Evolutionary conservation across 2,113 vertebrate species (phyloP), one percentile per base, ranked within the genome.

Genomic region (Leucosticte australis): DNA sequence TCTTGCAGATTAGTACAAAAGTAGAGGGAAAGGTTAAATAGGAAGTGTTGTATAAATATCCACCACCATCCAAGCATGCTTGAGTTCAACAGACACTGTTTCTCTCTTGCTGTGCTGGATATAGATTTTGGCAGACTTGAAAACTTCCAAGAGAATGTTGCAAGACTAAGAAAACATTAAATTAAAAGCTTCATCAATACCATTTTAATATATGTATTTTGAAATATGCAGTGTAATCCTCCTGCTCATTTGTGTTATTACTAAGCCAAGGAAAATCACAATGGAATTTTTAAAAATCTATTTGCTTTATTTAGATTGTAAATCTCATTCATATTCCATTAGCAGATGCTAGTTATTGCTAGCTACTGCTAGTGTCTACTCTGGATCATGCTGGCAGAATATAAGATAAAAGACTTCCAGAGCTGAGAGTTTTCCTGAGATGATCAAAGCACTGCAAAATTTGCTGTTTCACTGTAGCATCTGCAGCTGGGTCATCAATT

Each of bases 1-100:
- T 71, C 64, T 76, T 67, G 33, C 9, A 88, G 79, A 87, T 75
- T 76, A 90, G 15, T 57, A 67, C 90, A 91, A 86, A 96, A 91
- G 63, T 55, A 81, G 78, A 83, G n/a, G 24, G 39, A 94, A 95
- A 96, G 80, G 47, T 84, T 96, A 75, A 90, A 67, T 31, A 46
- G 53, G 62, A 90, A 62, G 7, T 41, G 26, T 62, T 89, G 56
- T 91, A 64, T 50, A 95, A 92, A 94, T 87, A 80, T 26, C 19
- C 42, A 59, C 6, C 35, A 65, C 31, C 63, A 92, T 68, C 46
- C 52, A 90, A 70, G 33, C 74, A 60, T 84, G 81, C 28, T 46
- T 70, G 64, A 81, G 37, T 90, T 93, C 74, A 94, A 33, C 19
- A 77, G 49, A 59, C 10, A 23, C n/a, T 63, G 44, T 89, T 85